These are phyloP conservation scores for Proteles cristata DNA, from an alignment of 2,113 vertebrate genomes.

Conservation along the genomic window DNA sequence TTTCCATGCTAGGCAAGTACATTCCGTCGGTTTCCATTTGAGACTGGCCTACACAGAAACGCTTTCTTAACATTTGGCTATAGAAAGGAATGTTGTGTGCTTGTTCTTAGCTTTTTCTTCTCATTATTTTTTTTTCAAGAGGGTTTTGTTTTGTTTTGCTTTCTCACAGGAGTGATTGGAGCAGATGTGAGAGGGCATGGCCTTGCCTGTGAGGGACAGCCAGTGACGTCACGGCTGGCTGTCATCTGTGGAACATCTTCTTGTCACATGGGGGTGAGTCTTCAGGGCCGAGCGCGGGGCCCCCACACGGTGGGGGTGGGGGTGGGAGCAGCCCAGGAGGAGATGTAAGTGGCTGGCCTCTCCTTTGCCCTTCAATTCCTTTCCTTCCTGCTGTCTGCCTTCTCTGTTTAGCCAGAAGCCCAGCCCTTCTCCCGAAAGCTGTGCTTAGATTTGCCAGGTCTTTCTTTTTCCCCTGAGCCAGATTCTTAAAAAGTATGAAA, in stretches of 20 bases:
- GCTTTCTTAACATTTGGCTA: not conserved
- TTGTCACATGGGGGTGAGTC: conserved; percentile 98
- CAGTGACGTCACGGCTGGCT: conserved; percentile 93
- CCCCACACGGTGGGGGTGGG: rapidly evolving
- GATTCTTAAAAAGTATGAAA: not conserved
- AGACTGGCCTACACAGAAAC: not conserved
- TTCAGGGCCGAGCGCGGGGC: not conserved
- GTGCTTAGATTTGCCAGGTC: not conserved
- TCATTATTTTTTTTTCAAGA: not conserved
- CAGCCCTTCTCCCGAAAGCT: not conserved
- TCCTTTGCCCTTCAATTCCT: not conserved
- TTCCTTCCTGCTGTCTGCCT: not conserved
- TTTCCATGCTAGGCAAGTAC: not conserved
- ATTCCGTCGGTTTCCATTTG: not conserved
- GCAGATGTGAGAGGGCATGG: conserved; percentile 92
- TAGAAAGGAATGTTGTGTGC: not conserved
- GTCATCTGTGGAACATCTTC: conserved; percentile 98
- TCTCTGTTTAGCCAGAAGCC: not conserved
- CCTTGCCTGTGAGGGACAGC: conserved; percentile 91
- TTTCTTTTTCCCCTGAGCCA: not conserved
- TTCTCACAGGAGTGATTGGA: conserved; percentile 93
- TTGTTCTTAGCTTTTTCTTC: conserved; percentile 46
- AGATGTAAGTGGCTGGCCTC: not conserved
- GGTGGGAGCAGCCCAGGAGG: not conserved
- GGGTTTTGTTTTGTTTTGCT: conserved; percentile 61